These are phyloP conservation scores for Drosophila guanche DNA, from an alignment of 1,140 invertebrate genomes.

Conservation along the genomic window DNA sequence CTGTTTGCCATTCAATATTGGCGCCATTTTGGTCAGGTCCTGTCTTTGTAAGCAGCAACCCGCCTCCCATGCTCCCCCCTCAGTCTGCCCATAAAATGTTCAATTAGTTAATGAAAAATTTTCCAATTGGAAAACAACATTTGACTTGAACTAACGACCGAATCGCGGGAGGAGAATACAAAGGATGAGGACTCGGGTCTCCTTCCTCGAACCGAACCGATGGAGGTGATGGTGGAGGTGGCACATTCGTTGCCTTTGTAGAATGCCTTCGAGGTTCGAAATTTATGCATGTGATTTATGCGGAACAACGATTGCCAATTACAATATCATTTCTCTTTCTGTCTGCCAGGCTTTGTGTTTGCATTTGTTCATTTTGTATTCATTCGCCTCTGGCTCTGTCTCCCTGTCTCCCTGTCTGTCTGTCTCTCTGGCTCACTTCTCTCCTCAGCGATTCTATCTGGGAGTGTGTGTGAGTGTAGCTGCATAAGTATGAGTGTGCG, in stretches of 20 bases:
- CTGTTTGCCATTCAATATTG: constrained; percentile 72
- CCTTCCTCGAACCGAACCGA: neutral
- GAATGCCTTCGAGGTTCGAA: constrained; percentile 66
- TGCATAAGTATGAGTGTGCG: constrained; percentile 27
- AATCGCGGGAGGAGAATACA: neutral
- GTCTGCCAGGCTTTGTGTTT: constrained; percentile 53
- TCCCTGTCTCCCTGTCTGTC: constrained; percentile 1
- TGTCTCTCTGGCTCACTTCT: neutral
- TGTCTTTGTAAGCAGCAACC: constrained; percentile 17
- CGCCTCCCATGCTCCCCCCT: neutral
- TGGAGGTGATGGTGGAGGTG: neutral
- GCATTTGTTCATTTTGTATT: constrained; percentile 40
- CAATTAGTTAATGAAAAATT: constrained; percentile 82
- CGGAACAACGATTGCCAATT: constrained; percentile 79
- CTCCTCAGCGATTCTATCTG: neutral
- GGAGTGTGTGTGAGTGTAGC: constrained; percentile 8
- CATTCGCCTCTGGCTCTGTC: constrained; percentile 9
- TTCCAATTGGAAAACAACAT: constrained; percentile 80
- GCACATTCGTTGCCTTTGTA: neutral
- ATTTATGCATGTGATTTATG: constrained; percentile 81
- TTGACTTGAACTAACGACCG: constrained; percentile 68
- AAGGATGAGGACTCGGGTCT: neutral
- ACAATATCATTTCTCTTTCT: constrained; percentile 80
- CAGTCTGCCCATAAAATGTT: constrained; percentile 71
- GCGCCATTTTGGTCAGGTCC: constrained; percentile 51